These are phyloP conservation scores for Scleropages formosus DNA, from an alignment of 2,797 vertebrate genomes.

Conservation along the genomic window DNA sequence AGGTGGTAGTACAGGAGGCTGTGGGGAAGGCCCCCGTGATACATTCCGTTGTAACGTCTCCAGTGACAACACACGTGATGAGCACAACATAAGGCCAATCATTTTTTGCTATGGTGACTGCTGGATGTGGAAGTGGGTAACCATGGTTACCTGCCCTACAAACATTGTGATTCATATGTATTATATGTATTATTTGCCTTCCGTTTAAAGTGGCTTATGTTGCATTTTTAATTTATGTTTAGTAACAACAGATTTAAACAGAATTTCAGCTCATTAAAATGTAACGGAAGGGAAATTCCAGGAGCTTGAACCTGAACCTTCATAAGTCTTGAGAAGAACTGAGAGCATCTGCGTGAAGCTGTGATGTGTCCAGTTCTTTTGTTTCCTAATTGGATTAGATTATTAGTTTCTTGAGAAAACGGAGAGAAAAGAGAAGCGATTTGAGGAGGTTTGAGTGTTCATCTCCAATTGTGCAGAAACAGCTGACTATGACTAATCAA, in stretches of 20 bases:
- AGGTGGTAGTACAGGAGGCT: too few relatives aligned
- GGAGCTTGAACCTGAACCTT: too few relatives aligned
- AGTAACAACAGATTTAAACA: too few relatives aligned
- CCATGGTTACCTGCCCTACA: conserved; percentile 92
- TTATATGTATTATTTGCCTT: too few relatives aligned
- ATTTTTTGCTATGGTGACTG: conserved; percentile 87
- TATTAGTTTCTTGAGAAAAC: conserved; percentile 51
- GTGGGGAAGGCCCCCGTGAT: neutral
- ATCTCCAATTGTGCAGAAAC: conserved; percentile 57
- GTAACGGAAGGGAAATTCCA: too few relatives aligned
- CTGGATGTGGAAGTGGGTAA: conserved; percentile 91
- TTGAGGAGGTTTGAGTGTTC: conserved; percentile 53
- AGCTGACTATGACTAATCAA: conserved; percentile 62
- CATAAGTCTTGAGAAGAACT: too few relatives aligned
- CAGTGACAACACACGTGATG: conserved; percentile 71
- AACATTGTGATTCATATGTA: conserved; percentile 71
- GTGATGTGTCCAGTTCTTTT: too few relatives aligned
- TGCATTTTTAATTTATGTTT: too few relatives aligned
- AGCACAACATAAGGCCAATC: conserved; percentile 94
- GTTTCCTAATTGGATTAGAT: conserved; percentile 59
- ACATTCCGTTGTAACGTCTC: neutral
- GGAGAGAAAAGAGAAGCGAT: conserved; percentile 39
- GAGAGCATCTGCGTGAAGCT: too few relatives aligned
- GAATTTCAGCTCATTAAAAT: too few relatives aligned
- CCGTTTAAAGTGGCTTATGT: too few relatives aligned